Conservation (phyloP, 2,113 vertebrate genomes). For the Nettapus auritus region DNA sequence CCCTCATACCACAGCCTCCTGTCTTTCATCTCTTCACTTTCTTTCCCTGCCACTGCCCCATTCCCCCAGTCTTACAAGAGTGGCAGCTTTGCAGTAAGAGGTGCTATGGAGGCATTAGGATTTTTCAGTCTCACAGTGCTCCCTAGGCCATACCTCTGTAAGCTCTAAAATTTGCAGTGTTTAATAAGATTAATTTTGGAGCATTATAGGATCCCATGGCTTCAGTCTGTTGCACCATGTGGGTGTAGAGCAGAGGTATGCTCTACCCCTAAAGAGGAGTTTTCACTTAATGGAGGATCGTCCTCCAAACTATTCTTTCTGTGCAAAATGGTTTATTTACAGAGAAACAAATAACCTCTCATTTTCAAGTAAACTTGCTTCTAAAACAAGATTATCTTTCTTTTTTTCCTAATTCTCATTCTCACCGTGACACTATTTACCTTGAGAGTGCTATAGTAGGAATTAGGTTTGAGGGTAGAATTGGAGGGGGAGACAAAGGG, state of each 20-base stretch:
- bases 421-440: not conserved
- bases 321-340: not conserved
- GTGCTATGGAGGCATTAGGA: not conserved
- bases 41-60: not conserved
- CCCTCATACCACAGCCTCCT: not conserved
- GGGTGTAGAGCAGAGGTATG: not conserved
- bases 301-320: not conserved
- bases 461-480: not conserved
- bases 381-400: not conserved
- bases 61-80: not conserved
- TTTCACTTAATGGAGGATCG: not conserved
- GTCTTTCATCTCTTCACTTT: not conserved
- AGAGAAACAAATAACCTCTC: not conserved
- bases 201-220: not conserved
- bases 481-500: not conserved
- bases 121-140: not conserved
- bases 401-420: not conserved
- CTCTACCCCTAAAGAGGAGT: not conserved
- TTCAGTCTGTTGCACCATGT: not conserved
- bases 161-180: not conserved
- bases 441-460: not conserved
- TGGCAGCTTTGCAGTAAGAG: not conserved
- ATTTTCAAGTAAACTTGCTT: not conserved
- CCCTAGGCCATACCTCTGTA: not conserved
- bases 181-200: not conserved